Base-by-base conservation (phyloP, 2,888 invertebrate species). In the Autographa pulchrina region DNA sequence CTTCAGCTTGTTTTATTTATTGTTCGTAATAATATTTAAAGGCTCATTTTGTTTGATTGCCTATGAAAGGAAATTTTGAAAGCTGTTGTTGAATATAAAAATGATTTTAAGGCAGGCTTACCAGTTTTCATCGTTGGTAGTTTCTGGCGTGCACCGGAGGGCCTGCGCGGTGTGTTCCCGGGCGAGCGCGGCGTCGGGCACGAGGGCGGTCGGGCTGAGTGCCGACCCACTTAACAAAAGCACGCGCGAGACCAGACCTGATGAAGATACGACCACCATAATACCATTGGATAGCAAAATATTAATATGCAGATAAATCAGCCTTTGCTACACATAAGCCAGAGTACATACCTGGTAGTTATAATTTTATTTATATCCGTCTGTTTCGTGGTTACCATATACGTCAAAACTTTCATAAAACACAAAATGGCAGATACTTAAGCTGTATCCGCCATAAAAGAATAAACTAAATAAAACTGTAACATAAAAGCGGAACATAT, bases 171-270 rank as follows among this genome's bases (percentile, higher is more conserved):
- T 94, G 85, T 96, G 96, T n/a, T 96, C 92, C 32, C 97, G 94
- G 32, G 97, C 92, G 64, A 96, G 95, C 78, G 97, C 96, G 0
- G 98, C 97, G 90, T 97, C 97, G 67, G 97, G 97, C 35, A 97
- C 96, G 73, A 97, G 95, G 54, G 98, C 97, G 96, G 97, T 97
- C 9, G 98, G 97, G 87, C 97, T 97, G 63, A 98, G 93, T 25
- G 98, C 97, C 1, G 98, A 97, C 2, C 98, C 98, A 85, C 98
- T 98, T 82, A 98, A 96, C 81, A 98, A 94, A 66, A 98, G 96
- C 75, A 97, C 97, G 62, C 98, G 96, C 60, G 97, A 97, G 88
- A 98, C 97, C 70, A 98, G 94, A 78, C 97, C 98, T 98, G 11
- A 0, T 14, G 0, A 9, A 65, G 3, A 63, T 6, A 38, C 5